These are phyloP conservation scores for Adelphocoris suturalis DNA, from an alignment of 2,888 invertebrate species.

Conservation along the genomic window DNA sequence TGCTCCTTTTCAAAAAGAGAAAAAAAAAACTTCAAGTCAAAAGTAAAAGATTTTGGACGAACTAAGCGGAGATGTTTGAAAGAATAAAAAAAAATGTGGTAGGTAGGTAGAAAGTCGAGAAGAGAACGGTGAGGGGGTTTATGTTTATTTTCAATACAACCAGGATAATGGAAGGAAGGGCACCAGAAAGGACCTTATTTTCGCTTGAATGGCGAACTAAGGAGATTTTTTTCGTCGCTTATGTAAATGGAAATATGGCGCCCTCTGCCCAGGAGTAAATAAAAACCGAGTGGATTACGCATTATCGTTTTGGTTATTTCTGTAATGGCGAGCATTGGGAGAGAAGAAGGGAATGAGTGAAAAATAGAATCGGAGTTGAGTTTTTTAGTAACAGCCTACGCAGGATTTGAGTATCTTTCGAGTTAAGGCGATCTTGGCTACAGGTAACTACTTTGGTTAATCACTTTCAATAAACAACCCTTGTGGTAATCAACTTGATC, in stretches of 20 bases:
- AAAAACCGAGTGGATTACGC: too few relatives aligned
- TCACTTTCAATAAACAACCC: too few relatives aligned
- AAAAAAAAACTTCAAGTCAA: background rate
- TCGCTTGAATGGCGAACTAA: slow-evolving; percentile 37
- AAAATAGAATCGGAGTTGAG: too few relatives aligned
- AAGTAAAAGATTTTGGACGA: slow-evolving; percentile 8
- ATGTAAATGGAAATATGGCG: slow-evolving; percentile 43
- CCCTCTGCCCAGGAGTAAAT: background rate
- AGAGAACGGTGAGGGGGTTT: background rate
- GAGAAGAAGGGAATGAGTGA: too few relatives aligned
- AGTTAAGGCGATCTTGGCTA: too few relatives aligned
- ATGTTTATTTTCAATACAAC: background rate
- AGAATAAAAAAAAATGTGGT: background rate
- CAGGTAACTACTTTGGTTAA: too few relatives aligned
- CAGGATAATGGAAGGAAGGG: background rate
- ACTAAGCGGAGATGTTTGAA: background rate
- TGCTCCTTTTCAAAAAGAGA: background rate
- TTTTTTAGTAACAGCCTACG: too few relatives aligned
- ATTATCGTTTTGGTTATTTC: too few relatives aligned
- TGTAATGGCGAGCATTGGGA: too few relatives aligned
- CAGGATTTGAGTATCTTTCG: too few relatives aligned
- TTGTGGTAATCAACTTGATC: too few relatives aligned
- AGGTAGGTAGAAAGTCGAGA: background rate
- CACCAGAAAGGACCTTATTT: background rate
- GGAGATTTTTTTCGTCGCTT: slow-evolving; percentile 36